These are phyloP conservation scores for Apostichopus parvimensis DNA, from an alignment of 35 echinoderm and acorn worm genomes.

Conservation along the genomic window DNA sequence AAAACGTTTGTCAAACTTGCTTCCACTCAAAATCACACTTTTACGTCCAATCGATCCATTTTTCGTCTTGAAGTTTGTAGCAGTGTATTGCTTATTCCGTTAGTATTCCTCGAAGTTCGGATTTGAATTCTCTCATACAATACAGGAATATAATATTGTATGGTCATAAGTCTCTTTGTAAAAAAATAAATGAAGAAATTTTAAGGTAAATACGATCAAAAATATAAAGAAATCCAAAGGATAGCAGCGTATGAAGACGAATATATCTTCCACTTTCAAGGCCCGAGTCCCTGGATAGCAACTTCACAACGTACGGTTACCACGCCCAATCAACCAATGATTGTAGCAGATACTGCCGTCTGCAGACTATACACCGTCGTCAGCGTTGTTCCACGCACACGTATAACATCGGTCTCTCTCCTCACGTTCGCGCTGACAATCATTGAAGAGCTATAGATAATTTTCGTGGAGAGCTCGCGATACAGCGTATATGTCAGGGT, in stretches of 20 bases:
- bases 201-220: neutral
- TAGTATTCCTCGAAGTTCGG: constrained; percentile 1
- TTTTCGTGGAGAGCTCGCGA: neutral
- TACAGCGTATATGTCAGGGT: neutral
- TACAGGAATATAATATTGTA: too few species aligned
- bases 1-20: neutral
- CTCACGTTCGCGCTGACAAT: neutral
- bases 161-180: too few species aligned
- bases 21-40: neutral
- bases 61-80: neutral
- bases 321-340: constrained; percentile 20
- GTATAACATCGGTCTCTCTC: neutral
- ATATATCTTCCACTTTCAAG: neutral
- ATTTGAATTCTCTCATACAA: neutral
- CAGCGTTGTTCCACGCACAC: neutral
- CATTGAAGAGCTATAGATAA: neutral
- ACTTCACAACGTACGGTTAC: neutral
- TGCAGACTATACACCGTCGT: neutral
- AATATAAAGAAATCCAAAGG: neutral
- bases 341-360: neutral
- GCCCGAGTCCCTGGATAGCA: neutral
- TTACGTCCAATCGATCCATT: neutral
- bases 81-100: neutral
- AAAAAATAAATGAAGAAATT: neutral
- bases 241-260: neutral